Evolutionary conservation across 2,888 invertebrate genomes (phyloP).

Genomic region (Tuta absoluta): DNA sequence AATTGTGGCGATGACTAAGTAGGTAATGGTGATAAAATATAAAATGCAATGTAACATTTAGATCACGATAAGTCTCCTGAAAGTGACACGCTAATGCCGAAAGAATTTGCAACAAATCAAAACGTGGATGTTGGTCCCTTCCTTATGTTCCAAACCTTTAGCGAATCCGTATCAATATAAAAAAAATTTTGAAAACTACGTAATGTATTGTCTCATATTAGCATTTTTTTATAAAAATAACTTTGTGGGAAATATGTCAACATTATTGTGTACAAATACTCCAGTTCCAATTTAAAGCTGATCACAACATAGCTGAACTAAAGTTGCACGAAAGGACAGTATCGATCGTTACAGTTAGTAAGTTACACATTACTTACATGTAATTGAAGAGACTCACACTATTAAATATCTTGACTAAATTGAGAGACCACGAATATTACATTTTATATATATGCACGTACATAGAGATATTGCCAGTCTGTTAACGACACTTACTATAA

Average conservation of each 20-base stretch:
- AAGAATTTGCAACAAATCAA: constrained; percentile 51
- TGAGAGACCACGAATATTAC: constrained; percentile 79
- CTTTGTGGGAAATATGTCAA: constrained; percentile 70
- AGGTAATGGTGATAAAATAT: constrained; percentile 63
- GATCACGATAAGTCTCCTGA: constrained; percentile 48
- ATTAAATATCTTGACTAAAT: constrained; percentile 81
- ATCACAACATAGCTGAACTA: constrained; percentile 78
- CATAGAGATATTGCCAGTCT: constrained; percentile 81
- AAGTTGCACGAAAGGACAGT: constrained; percentile 77
- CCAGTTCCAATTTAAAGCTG: constrained; percentile 77
- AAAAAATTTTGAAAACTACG: constrained; percentile 64
- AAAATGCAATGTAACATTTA: constrained; percentile 63
- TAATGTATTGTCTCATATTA: constrained; percentile 78
- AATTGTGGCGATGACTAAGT: constrained; percentile 56
- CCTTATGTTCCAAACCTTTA: constrained; percentile 67
- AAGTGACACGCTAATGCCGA: constrained; percentile 51
- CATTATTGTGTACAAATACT: constrained; percentile 74
- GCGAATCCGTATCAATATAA: constrained; percentile 54
- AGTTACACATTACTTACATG: constrained; percentile 72
- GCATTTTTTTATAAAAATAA: constrained; percentile 78
- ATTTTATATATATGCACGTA: constrained; percentile 77
- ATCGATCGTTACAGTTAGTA: constrained; percentile 71
- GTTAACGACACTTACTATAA: constrained; percentile 77
- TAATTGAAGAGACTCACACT: constrained; percentile 78
- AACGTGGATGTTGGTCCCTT: constrained; percentile 75